Base-by-base conservation (phyloP, 2,888 invertebrate species). In the Cyclophora albipunctata region DNA sequence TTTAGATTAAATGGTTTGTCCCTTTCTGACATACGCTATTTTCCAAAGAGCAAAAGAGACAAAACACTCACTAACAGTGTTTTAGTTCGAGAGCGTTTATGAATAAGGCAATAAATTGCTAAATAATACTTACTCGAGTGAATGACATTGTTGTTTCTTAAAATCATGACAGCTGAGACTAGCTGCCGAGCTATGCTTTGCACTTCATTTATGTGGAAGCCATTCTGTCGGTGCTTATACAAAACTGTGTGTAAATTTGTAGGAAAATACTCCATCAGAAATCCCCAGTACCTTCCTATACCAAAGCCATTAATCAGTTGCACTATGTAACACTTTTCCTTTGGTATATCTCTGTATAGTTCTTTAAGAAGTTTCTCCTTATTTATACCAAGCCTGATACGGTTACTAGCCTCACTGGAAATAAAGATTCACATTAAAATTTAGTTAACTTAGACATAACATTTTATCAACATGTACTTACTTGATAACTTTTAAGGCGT, bases 221-320 rank as follows among this genome's bases (percentile, higher is more conserved):
- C 49, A 48, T 57, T 63, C 0, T 61, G 0, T 50, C 48, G 7
- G 53, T 56, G 7, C 55, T 57, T 2, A 37, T 34, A 1, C 40
- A 83, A 50, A 0, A 60, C 71, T 56, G 75, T 48, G 4, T 49
- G 34, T 46, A 84, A 61, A 46, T 71, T 81, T 45, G 52, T 66
- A 1, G 83, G 75, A 55, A 72, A 84, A 53, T 71, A 83, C 6
- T 81, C 78, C 55, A 74, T 73, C 7, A 84, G 43, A 6, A 69
- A 70, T 57, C 76, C 81, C 69, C 71, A 73, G 0, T 51, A 47
- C 7, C 53, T 51, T 0, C 48, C 48, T 2, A 71, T 6, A 7
- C 37, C 33, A 46, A 81, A 79, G n/a, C 60, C 57, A 7, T 60
- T 53, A 0, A 71, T 51, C 7, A 77, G 48, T 45, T 57, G 55